phyloP scores from a whole-genome alignment of 2,888 invertebrate species.

The Biston betularia region DNA sequence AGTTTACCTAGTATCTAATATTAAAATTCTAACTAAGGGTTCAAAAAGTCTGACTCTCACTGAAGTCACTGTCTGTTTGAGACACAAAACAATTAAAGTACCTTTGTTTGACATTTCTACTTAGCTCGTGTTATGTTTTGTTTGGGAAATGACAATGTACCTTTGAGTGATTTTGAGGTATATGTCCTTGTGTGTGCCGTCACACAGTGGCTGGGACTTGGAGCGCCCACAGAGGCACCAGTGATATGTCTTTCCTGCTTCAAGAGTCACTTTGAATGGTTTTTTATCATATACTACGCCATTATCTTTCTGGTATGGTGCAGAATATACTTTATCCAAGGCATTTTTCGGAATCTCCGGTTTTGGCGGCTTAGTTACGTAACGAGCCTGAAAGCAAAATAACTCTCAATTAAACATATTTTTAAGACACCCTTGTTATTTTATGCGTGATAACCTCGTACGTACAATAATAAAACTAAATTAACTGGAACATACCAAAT shows the following conservation, averaged over 20 bases:
- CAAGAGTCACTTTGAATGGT: slow-evolving; percentile 92
- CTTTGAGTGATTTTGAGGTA: slow-evolving; percentile 90
- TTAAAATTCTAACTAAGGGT: too few species aligned
- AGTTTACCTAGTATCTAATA: not conserved
- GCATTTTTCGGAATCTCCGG: slow-evolving; percentile 89
- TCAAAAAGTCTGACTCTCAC: too few species aligned
- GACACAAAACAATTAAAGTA: too few species aligned
- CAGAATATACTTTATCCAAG: slow-evolving; percentile 86
- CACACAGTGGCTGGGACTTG: slow-evolving; percentile 97
- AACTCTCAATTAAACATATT: not conserved
- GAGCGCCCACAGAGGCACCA: slow-evolving; percentile 99
- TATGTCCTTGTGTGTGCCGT: slow-evolving; percentile 94
- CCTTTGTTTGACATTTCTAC: too few species aligned
- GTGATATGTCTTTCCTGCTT: slow-evolving; percentile 91
- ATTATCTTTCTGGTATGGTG: slow-evolving; percentile 88
- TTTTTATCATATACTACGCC: slow-evolving; percentile 95
- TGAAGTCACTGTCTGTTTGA: too few species aligned
- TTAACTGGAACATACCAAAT: slow-evolving; percentile 38
- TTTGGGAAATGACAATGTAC: slow-evolving; percentile 60
- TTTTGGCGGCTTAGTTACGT: slow-evolving; percentile 74
- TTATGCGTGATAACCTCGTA: too few species aligned
- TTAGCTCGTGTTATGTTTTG: not conserved
- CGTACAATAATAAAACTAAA: not conserved
- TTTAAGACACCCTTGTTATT: not conserved
- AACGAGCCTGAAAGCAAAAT: slow-evolving; percentile 57